phyloP scores from a whole-genome alignment of 2,113 vertebrate species.

The Pseudolaguvia tuberculata region DNA sequence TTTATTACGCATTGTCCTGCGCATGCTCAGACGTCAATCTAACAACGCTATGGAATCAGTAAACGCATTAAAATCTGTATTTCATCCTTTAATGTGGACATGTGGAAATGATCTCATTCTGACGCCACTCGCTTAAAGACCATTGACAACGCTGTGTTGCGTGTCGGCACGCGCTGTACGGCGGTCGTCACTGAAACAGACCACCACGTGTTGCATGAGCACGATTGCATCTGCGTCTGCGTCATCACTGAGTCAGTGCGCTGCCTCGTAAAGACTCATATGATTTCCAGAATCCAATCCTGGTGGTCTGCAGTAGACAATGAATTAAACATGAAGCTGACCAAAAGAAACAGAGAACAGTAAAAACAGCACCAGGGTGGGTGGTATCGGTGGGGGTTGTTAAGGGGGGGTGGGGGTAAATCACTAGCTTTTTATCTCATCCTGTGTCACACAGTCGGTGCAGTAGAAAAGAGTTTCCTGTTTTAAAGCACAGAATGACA shows the following conservation, averaged over 20 bases:
- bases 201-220: not conserved
- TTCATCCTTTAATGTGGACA: not conserved
- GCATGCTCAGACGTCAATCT: not conserved
- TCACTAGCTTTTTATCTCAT: no score
- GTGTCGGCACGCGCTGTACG: not conserved
- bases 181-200: not conserved
- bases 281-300: slow-evolving; percentile 19
- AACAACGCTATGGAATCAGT: not conserved
- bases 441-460: slow-evolving; percentile 8
- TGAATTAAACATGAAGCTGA: slow-evolving; percentile 26
- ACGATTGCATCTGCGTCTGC: not conserved
- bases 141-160: not conserved
- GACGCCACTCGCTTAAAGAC: not conserved
- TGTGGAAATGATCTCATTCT: not conserved
- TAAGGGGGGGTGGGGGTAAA: not conserved
- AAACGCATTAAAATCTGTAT: not conserved
- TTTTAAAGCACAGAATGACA: slow-evolving; percentile 17
- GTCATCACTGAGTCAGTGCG: slow-evolving; percentile 29
- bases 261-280: slow-evolving; percentile 24
- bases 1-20: no score
- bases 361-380: not conserved
- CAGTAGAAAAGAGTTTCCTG: slow-evolving; percentile 24
- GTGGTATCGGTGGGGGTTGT: no score
- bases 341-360: not conserved
- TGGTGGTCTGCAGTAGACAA: slow-evolving; percentile 3